Evolutionary conservation across 2,888 invertebrate genomes (phyloP), one percentile per base, ranked within the genome.

Genomic region (Pandemis corylana): DNA sequence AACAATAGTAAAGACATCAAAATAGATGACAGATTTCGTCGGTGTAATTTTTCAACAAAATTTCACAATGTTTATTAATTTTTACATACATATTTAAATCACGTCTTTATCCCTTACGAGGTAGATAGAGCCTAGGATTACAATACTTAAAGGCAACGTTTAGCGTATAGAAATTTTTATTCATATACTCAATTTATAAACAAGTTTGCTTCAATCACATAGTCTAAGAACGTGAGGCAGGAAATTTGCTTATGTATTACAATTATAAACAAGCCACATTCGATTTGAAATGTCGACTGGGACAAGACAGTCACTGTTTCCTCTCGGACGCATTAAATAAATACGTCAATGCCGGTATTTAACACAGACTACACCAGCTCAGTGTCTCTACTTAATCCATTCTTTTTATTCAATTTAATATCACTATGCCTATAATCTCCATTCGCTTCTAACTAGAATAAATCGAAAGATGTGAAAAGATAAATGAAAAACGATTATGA

Each of bases 291-390:
- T 67, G 41, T 36, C 44, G 13, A 67, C 36, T 36, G 10, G 15
- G 15, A 62, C 68, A 56, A 28, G 44, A 41, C 65, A 56, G 71
- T 46, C 46, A 44, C 7, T 68, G 36, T 42, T 71, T 71, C 53
- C 53, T 71, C 56, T 65, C 64, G 15, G n/a, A 44, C 36, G 46
- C 56, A n/a, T 44, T 53, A 44, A 12, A 64, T 71, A 56, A 64
- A 64, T 71, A 71, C 56, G 44, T 53, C 49, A 42, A 36, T 44
- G 59, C 44, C 42, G 15, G 20, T 44, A 36, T 36, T 36, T 36
- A 13, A 20, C 66, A 66, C 36, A 51, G 51, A 66, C 7, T 51
- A 36, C 5, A 51, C 5, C 66, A 10, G 49, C 49, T 20, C 12
- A 28, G 20, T 28, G 59, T 28, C 12, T 59, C 59, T 28, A 59